Evolutionary conservation across 2,113 vertebrate species (phyloP), one percentile per base, ranked within the genome.

Genomic region (human): DNA sequence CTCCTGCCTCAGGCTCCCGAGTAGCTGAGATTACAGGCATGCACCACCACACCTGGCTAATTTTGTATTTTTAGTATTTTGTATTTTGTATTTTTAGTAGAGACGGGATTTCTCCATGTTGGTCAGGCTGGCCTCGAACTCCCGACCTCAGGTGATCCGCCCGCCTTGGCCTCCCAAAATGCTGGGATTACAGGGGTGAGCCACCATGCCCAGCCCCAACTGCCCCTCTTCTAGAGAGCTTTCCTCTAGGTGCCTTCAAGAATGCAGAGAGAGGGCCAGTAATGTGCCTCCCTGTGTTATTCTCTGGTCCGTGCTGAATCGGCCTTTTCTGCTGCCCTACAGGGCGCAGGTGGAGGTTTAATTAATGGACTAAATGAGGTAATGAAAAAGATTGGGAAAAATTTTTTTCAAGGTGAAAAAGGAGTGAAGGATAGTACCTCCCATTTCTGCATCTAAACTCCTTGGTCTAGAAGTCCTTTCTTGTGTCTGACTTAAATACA

Each of bases 221-320:
- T 50, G 40, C 32, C 22, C 10, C 48, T 76, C 35, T 68, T 40
- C n/a, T 13, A 25, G 11, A 43, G 38, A 75, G 11, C 22, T 43
- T 75, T 11, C 38, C 72, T 43, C 25, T 6, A 3, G 43, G 32
- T 27, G 18, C 75, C 35, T 43, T 32, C 35, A 30, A 64, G 61
- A 64, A 64, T 12, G 4, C 11, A 5, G 25, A 64, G 25, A 25
- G 45, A 59, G 23, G 8, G 13, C 2, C 23, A 7, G 0, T 1
- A 4, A 25, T 3, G 16, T 2, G 6, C 40, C 0, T 23, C 48
- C 6, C 35, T 25, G 48, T 9, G 5, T 22, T 40, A 22, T 27
- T 84, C 45, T 93, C 84, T 25, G 48, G 17, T 40, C 6, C 4
- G 48, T 57, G 35, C 17, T 5, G 23, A 20, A 7, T 4, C 16